These are phyloP conservation scores for Bombyx mori DNA, from an alignment of 1,140 invertebrate genomes.

Conservation along the genomic window ASM3026992v2 NC_085108.1:7100501-7101000, in stretches of 20 bases:
- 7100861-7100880: conserved; percentile 24
- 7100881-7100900: conserved; percentile 25
- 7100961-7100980: conserved; percentile 47
- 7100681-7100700: too few species aligned
- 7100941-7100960: conserved; percentile 40
- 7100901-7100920: conserved; percentile 39
- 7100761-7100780: conserved; percentile 69
- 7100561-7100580: too few species aligned
- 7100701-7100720: too few species aligned
- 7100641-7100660: too few species aligned
- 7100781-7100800: conserved; percentile 60
- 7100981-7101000: conserved; percentile 46
- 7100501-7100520: too few species aligned
- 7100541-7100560: too few species aligned
- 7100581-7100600: too few species aligned
- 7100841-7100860: conserved; percentile 34
- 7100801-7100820: conserved; percentile 57
- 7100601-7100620: too few species aligned
- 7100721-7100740: conserved; percentile 18
- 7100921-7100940: conserved; percentile 41
- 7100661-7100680: too few species aligned
- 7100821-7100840: conserved; percentile 33
- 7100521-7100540: too few species aligned
- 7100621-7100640: too few species aligned
- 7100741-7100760: conserved; percentile 66